A percentile compares a stretch with the other conserved stretches of the same genome.
Conservation (phyloP, 2,113 vertebrate species). For the Puntigrus tetrazona region DNA sequence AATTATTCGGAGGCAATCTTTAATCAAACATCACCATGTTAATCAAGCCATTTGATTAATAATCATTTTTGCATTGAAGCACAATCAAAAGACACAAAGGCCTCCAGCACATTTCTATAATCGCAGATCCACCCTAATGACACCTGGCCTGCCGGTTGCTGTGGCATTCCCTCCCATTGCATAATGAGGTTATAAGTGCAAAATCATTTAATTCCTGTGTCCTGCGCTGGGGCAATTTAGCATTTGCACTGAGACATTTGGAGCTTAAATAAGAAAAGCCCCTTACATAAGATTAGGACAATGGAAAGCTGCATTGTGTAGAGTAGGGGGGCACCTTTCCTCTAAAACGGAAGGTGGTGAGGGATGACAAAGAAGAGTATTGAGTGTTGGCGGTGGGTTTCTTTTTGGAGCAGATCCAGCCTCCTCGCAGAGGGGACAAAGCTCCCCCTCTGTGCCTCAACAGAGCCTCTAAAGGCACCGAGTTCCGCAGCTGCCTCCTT, state of each 20-base stretch:
- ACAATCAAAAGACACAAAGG: slow-evolving; percentile 36
- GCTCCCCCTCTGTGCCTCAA: slow-evolving; percentile 70
- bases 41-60: slow-evolving; percentile 52
- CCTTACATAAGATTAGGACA: slow-evolving; percentile 46
- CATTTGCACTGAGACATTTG: slow-evolving; percentile 37
- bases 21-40: slow-evolving; percentile 55
- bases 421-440: slow-evolving; percentile 66
- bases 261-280: slow-evolving; percentile 43
- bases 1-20: slow-evolving; percentile 3
- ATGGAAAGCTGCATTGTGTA: slow-evolving; percentile 56
- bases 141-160: slow-evolving; percentile 26
- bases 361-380: slow-evolving; percentile 52
- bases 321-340: slow-evolving; percentile 48
- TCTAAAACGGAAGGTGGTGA: slow-evolving; percentile 47
- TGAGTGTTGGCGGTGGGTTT: slow-evolving; percentile 52
- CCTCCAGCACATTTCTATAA: slow-evolving; percentile 41
- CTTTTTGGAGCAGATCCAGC: slow-evolving; percentile 52
- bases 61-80: slow-evolving; percentile 36
- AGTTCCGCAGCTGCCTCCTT: slow-evolving; percentile 73
- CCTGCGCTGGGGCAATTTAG: slow-evolving; percentile 23
- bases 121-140: slow-evolving; percentile 32
- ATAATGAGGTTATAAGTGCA: slow-evolving; percentile 38
- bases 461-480: slow-evolving; percentile 63
- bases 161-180: neutral
- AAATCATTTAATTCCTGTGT: slow-evolving; percentile 33